Percentiles rank a stretch among this genome's conserved stretches.
These are phyloP conservation scores for Ormyrus labotus DNA, from an alignment of 2,888 invertebrate genomes.

Conservation along the genomic window DNA sequence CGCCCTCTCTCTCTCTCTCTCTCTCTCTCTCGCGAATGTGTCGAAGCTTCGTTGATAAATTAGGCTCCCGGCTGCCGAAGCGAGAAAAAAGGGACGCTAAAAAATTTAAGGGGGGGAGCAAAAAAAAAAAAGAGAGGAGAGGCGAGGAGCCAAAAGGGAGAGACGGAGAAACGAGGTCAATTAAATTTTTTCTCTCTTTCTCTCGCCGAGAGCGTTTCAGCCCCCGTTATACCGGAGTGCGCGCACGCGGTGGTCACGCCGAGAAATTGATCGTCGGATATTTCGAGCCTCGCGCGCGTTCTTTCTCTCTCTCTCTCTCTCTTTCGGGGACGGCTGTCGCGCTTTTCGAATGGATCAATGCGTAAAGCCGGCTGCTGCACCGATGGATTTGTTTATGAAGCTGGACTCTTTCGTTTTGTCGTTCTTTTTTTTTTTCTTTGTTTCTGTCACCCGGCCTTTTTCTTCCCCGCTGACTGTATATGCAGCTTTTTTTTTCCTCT, in stretches of 20 bases:
- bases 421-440: not conserved
- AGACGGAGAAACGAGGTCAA: conserved; percentile 39
- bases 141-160: not conserved
- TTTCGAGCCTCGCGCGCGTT: not conserved
- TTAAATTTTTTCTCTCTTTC: conserved; percentile 34
- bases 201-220: not conserved
- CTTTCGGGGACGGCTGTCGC: not conserved
- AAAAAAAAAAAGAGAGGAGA: not conserved
- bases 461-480: not conserved
- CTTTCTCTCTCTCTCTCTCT: no score
- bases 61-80: conserved; percentile 15
- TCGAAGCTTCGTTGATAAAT: conserved; percentile 28
- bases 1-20: not conserved
- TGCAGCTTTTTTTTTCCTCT: no score
- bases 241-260: conserved; percentile 4
- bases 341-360: conserved; percentile 14
- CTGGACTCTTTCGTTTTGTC: no score
- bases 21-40: not conserved
- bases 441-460: not conserved
- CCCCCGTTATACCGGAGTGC: no score
- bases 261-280: conserved; percentile 39
- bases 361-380: not conserved
- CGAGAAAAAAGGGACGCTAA: conserved; percentile 23
- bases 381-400: conserved; percentile 14
- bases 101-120: conserved; percentile 7